phyloP scores from a whole-genome alignment of 2,113 vertebrate species.

The Sterrhoptilus dennistouni region DNA sequence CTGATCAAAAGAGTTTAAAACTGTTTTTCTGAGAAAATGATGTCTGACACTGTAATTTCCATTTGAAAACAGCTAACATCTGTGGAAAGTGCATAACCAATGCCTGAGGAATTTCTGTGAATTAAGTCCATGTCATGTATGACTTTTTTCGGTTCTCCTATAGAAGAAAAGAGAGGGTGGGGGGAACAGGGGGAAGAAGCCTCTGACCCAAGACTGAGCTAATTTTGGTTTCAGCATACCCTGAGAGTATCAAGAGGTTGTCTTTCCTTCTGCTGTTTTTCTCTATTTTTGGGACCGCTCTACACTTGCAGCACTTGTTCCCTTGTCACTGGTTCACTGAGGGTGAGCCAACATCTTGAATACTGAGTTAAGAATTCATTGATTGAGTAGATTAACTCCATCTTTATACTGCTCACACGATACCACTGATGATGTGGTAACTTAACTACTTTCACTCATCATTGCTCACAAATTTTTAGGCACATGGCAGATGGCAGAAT shows the following conservation, averaged over 20 bases:
- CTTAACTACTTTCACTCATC: background rate
- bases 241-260: background rate
- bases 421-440: background rate
- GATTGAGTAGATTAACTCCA: background rate
- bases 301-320: background rate
- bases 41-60: constrained; percentile 61
- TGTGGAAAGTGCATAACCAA: constrained; percentile 56
- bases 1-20: constrained; percentile 46
- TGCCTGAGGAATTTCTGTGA: constrained; percentile 41
- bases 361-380: background rate
- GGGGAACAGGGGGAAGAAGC: background rate
- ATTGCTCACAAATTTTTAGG: background rate
- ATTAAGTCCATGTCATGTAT: constrained; percentile 29
- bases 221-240: background rate
- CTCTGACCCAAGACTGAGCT: background rate
- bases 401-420: background rate
- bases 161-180: background rate
- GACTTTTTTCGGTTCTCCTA: constrained; percentile 4
- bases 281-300: background rate
- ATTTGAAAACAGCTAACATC: constrained; percentile 64
- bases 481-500: background rate
- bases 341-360: background rate
- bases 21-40: constrained; percentile 63
- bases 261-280: background rate
- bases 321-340: background rate